phyloP scores from a whole-genome alignment of 2,888 invertebrate genomes.

The Iselma pallidipennis region DNA sequence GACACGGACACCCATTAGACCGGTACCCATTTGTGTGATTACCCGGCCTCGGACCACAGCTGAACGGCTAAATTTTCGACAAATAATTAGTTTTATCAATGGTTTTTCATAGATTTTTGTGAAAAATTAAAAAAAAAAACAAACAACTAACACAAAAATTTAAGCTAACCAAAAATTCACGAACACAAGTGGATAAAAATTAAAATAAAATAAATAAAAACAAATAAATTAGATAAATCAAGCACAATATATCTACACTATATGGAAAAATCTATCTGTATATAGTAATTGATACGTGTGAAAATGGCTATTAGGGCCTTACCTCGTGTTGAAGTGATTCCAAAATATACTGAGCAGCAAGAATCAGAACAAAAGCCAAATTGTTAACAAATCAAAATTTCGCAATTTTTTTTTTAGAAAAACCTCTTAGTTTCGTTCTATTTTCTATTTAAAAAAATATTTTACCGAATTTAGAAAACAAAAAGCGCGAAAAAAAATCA shows the following conservation, averaged over 20 bases:
- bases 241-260: slow-evolving; percentile 19
- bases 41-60: slow-evolving; percentile 97
- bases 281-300: slow-evolving; percentile 11
- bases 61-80: slow-evolving; percentile 72
- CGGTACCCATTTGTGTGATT: slow-evolving; percentile 86
- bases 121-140: slow-evolving; percentile 5
- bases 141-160: slow-evolving; percentile 30
- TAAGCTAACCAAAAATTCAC: slow-evolving; percentile 53
- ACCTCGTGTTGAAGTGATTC: slow-evolving; percentile 99
- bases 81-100: slow-evolving; percentile 20
- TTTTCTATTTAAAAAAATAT: slow-evolving; percentile 1
- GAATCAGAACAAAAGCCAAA: slow-evolving; percentile 52
- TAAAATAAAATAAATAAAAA: slow-evolving; percentile 27
- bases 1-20: slow-evolving; percentile 94
- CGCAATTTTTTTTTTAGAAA: slow-evolving; percentile 10
- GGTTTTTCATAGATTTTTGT: slow-evolving; percentile 1
- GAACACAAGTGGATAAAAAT: slow-evolving; percentile 53
- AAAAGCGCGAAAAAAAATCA: slow-evolving; percentile 32
- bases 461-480: slow-evolving; percentile 11
- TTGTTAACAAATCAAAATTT: slow-evolving; percentile 32
- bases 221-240: slow-evolving; percentile 15
- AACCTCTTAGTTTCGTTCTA: slow-evolving; percentile 10
- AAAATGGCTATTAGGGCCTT: slow-evolving; percentile 62
- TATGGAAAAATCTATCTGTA: slow-evolving; percentile 40
- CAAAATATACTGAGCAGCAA: slow-evolving; percentile 96